phyloP scores from a whole-genome alignment of 2,888 invertebrate species.

The Callyntrura sp. region DNA sequence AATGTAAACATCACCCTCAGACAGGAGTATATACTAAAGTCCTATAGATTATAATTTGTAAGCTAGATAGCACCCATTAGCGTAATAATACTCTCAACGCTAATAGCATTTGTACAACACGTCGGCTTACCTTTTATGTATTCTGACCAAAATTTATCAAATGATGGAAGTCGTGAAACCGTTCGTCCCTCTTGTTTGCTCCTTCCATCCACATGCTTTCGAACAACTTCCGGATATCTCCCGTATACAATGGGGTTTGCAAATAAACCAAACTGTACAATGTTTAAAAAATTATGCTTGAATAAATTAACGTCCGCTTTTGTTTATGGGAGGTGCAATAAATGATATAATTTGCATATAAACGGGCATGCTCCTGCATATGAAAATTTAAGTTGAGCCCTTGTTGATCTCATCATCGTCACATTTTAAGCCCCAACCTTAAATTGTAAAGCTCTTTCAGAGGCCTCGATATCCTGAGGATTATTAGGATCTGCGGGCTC shows the following conservation, averaged over 20 bases:
- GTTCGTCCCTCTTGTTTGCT: slow-evolving; percentile 76
- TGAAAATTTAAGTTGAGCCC: slow-evolving; percentile 48
- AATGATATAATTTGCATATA: slow-evolving; percentile 28
- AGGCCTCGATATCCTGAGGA: slow-evolving; percentile 77
- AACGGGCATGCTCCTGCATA: background rate
- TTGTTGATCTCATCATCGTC: slow-evolving; percentile 47
- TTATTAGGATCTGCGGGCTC: slow-evolving; percentile 81
- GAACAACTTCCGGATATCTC: slow-evolving; percentile 80
- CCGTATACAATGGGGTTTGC: slow-evolving; percentile 80
- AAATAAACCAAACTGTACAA: slow-evolving; percentile 74
- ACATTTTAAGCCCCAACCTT: slow-evolving; percentile 75
- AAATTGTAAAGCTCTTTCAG: slow-evolving; percentile 82
- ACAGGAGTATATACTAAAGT: too few species aligned
- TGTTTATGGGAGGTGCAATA: background rate
- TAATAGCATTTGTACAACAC: background rate
- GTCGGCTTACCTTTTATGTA: slow-evolving; percentile 73
- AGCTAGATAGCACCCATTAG: too few species aligned
- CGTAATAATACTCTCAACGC: background rate
- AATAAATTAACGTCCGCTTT: background rate
- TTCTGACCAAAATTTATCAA: slow-evolving; percentile 74
- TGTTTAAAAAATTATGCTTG: too few species aligned
- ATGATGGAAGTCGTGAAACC: slow-evolving; percentile 79
- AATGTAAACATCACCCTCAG: background rate
- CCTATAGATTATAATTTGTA: too few species aligned
- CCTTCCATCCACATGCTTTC: slow-evolving; percentile 73